Evolutionary conservation across 2,888 invertebrate species (phyloP), one percentile per base, ranked within the genome.

Genomic region (Eurytoma adleriae): DNA sequence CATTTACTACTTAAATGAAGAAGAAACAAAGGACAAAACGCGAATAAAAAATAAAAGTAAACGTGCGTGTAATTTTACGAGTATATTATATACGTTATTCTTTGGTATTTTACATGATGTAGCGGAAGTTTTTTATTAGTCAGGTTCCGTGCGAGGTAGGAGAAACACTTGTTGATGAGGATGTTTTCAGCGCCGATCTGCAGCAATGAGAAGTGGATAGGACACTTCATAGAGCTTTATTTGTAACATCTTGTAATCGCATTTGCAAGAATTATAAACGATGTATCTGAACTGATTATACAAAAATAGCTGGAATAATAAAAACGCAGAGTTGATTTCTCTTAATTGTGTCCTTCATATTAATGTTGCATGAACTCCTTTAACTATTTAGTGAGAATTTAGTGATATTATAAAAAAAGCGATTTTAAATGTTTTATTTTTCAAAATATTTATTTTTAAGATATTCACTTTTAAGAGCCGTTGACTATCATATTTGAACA

Each of bases 251-350:
- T 81, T 72, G 68, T 81, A 81, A 71, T 75, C 48, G 48, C 57
- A 75, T 75, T 75, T 78, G 56, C 71, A 78, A 81, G 72, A 79
- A 81, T 67, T 72, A 78, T 78, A 75, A 40, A 68, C 24, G 57
- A 81, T 79, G 81, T 81, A 81, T 81, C 68, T 72, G 69, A 81
- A 81, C 72, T 81, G 81, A 81, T 81, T 81, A 81, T 81, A 78
- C 68, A 79, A 79, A 81, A 79, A 72, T 81, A 79, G 72, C 62
- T 79, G 68, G 54, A 81, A 79, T 59, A 81, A 81, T 81, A 81
- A 81, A 80, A 81, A 81, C 18, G 69, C 74, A 81, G 73, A 81
- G 70, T 81, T 81, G 74, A 81, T 73, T 74, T 80, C 69, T 78
- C 69, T 80, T 80, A 69, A 40, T 40, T 27, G 12, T 40, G 4